Base-by-base conservation (phyloP, 2,888 invertebrate species). In the Napeogenes sylphis region DNA sequence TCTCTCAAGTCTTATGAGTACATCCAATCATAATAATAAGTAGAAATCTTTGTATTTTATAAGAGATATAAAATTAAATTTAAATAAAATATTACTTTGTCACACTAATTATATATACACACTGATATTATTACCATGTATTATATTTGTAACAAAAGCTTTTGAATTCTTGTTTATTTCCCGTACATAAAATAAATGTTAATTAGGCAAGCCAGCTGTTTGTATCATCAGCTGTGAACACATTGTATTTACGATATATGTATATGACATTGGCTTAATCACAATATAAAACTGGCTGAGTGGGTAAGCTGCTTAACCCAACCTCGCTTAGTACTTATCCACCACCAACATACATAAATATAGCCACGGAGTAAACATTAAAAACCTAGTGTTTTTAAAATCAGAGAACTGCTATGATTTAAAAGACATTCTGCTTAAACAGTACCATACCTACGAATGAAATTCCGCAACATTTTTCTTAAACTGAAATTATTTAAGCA, bases 391-490 rank as follows among this genome's bases (percentile, higher is more conserved):
- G 21, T 21, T 21, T 21, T 21, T 21, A 21, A 21, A 21, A 1
- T 21, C 21, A 21, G 21, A 21, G 21, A 21, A 21, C 21, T 21
- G 21, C 21, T 21, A 46, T 46, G 4, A 2, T 13, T 35, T 5
- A 5, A 35, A 35, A 46, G n/a, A 47, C n/a, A 47, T 47, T 47
- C n/a, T 53, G 4, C 55, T 63, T 54, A n/a, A 53, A 63, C 21
- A 21, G 67, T 72, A 73, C 68, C 82, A 82, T 90, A 90, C 90
- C 89, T 87, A 86, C 79, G 78, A 67, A 88, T 80, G 71, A 82
- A 82, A 71, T 83, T 79, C 87, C 84, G 84, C 67, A 90, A 84
- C 76, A 88, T 79, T 75, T 84, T 85, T 79, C 84, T 89, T 80
- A 89, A 85, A 79, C 90, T 89, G 90, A 82, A 89, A 90, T 81